phyloP scores from a whole-genome alignment of 2,113 vertebrate species.

The Gulo gulo region DNA sequence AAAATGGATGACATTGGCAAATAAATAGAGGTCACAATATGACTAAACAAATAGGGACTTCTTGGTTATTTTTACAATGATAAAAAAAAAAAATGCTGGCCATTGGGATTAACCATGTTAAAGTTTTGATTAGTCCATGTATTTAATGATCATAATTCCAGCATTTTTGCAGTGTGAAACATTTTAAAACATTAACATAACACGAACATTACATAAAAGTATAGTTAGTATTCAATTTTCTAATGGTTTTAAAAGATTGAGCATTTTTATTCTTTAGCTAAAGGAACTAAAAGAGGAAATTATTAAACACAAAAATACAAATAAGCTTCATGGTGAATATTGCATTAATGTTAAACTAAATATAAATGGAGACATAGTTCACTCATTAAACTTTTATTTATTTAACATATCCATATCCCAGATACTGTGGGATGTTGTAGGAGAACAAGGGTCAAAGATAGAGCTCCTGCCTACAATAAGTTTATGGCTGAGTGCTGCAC shows the following conservation, averaged over 20 bases:
- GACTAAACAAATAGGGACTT: not conserved
- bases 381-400: not conserved
- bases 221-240: not conserved
- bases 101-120: not conserved
- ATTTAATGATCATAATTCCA: not conserved
- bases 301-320: constrained; percentile 36
- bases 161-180: not conserved
- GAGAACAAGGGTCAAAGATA: not conserved
- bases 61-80: constrained; percentile 33
- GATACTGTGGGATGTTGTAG: not conserved
- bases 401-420: not conserved
- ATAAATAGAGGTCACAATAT: constrained; percentile 19
- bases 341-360: not conserved
- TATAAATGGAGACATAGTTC: not conserved
- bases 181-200: not conserved
- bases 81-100: not conserved
- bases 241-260: constrained; percentile 32
- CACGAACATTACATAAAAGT: not conserved
- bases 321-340: not conserved
- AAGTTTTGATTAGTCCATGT: not conserved
- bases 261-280: constrained; percentile 13
- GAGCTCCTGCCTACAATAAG: not conserved
- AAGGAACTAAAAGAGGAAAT: not conserved
- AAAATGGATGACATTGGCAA: not conserved
- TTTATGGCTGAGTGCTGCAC: not conserved